A percentile compares a stretch with the other conserved stretches of the same genome.
Conservation (phyloP, 2,797 vertebrate genomes). For the Australoheros facetus region DNA sequence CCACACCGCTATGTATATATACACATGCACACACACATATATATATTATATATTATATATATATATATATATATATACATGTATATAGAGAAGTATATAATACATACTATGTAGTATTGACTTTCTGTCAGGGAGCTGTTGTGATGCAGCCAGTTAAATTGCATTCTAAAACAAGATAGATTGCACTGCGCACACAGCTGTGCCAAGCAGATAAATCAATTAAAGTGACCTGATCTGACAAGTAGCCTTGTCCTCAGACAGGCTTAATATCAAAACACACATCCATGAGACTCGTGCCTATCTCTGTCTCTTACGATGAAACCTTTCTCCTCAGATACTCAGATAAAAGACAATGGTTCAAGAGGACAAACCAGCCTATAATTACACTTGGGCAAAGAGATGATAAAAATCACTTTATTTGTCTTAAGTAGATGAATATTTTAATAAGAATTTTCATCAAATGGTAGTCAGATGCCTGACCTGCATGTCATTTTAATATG, state of each 20-base stretch:
- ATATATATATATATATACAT: not conserved
- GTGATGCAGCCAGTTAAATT: slow-evolving; percentile 79
- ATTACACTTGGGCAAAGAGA: slow-evolving; percentile 34
- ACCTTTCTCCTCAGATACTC: slow-evolving; percentile 25
- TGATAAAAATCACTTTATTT: slow-evolving; percentile 22
- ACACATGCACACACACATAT: not conserved
- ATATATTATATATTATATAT: not conserved
- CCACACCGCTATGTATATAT: not conserved
- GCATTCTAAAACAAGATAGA: slow-evolving; percentile 84
- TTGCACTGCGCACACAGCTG: slow-evolving; percentile 67
- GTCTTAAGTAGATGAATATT: slow-evolving; percentile 21
- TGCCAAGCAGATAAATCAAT: slow-evolving; percentile 82
- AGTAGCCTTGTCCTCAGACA: slow-evolving; percentile 68
- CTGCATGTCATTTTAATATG: slow-evolving; percentile 17
- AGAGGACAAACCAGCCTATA: slow-evolving; percentile 27
- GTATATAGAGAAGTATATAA: slow-evolving; percentile 1
- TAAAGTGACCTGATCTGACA: slow-evolving; percentile 81
- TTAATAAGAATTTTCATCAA: slow-evolving; percentile 39
- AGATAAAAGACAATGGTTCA: slow-evolving; percentile 47
- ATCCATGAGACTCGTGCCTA: slow-evolving; percentile 41
- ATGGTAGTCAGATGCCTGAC: slow-evolving; percentile 5
- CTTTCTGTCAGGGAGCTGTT: slow-evolving; percentile 71
- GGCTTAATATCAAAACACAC: slow-evolving; percentile 63
- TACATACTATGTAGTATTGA: slow-evolving; percentile 69
- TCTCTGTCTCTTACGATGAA: slow-evolving; percentile 35